These are phyloP conservation scores for Cephus sareptanus DNA, from an alignment of 2,888 invertebrate genomes.

Conservation along the genomic window DNA sequence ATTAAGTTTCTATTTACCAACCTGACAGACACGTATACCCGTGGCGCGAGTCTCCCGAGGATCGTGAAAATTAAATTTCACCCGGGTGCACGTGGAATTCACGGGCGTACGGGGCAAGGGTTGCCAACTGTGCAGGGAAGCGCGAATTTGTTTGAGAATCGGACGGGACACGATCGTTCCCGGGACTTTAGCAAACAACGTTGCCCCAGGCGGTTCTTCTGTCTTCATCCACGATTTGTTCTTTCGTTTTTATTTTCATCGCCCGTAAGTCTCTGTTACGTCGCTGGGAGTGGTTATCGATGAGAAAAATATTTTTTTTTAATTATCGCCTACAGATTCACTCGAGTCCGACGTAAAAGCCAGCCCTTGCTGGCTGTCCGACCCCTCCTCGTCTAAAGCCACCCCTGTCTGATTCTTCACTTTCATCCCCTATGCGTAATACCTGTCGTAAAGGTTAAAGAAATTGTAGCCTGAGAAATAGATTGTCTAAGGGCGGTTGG, in stretches of 20 bases:
- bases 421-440: not conserved
- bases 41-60: not conserved
- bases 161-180: not conserved
- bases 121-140: not conserved
- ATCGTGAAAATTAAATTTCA: not conserved
- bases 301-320: not conserved
- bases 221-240: not conserved
- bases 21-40: not conserved
- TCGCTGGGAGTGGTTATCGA: not conserved
- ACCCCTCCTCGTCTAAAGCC: not conserved
- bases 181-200: not conserved
- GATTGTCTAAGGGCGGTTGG: not conserved
- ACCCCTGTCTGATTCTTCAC: not conserved
- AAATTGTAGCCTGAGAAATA: not conserved
- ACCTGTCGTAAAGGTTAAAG: not conserved
- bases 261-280: not conserved
- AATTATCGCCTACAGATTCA: not conserved
- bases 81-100: not conserved
- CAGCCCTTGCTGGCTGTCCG: not conserved
- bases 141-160: not conserved
- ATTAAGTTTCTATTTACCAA: not conserved
- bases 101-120: not conserved
- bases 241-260: not conserved
- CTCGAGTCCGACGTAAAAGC: not conserved
- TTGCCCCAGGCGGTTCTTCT: not conserved